Percentiles rank a stretch among this genome's conserved stretches.
These are phyloP conservation scores for Eospalax fontanierii DNA, from an alignment of 2,797 vertebrate genomes.

Conservation along the genomic window DNA sequence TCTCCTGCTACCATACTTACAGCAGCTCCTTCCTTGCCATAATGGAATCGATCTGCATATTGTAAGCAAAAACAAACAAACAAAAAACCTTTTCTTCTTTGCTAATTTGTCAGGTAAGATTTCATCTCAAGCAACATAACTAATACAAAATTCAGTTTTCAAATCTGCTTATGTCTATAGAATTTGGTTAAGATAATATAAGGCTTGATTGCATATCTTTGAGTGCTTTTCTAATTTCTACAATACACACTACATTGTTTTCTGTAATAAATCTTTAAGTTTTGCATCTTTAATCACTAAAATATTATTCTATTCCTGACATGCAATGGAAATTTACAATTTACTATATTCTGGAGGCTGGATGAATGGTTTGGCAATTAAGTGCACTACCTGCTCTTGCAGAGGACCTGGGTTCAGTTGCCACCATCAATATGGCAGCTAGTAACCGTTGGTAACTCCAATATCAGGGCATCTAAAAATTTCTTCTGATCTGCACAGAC, in stretches of 20 bases:
- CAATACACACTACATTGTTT: neutral
- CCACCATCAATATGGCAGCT: too few species aligned
- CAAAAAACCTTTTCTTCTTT: neutral
- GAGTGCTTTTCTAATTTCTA: neutral
- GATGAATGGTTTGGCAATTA: too few species aligned
- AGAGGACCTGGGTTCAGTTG: too few species aligned
- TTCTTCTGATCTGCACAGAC: too few species aligned
- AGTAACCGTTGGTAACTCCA: too few species aligned
- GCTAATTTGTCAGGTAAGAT: neutral
- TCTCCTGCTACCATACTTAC: too few species aligned
- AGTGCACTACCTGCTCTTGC: too few species aligned
- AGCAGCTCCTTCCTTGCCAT: too few species aligned
- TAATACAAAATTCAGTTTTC: too few species aligned
- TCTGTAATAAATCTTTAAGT: constrained; percentile 25
- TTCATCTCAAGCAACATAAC: neutral
- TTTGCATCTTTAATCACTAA: neutral
- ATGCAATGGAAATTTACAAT: neutral
- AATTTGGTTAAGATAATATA: neutral
- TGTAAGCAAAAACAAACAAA: neutral
- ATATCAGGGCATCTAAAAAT: too few species aligned
- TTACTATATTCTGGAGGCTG: neutral
- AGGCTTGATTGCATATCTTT: neutral
- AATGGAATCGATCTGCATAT: too few species aligned
- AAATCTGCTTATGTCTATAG: neutral
- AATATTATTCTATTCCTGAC: neutral